These are phyloP conservation scores for Platorchestia sp. DNA, from an alignment of 1,140 invertebrate genomes.

Conservation along the genomic window DNA sequence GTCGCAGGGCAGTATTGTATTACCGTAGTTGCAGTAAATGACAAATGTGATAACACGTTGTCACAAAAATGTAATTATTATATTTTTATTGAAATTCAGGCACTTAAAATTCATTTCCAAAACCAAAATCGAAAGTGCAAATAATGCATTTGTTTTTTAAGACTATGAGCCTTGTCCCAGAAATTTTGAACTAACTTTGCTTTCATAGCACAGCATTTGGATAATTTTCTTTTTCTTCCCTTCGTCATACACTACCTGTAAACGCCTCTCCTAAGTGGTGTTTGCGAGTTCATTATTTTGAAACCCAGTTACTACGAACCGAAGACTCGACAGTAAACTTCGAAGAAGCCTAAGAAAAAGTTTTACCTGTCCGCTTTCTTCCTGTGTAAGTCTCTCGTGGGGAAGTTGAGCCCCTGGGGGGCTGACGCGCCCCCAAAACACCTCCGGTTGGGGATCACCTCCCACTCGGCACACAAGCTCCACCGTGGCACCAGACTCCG, in stretches of 20 bases:
- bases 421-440: conserved; percentile 90
- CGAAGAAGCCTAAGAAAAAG: background rate
- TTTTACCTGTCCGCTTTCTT: conserved; percentile 79
- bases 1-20: background rate
- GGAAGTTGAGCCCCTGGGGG: conserved; percentile 76
- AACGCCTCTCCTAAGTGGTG: background rate
- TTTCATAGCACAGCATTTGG: background rate
- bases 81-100: background rate
- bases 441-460: conserved; percentile 89
- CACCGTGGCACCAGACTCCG: conserved; percentile 83
- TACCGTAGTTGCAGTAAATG: background rate
- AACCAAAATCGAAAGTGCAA: background rate
- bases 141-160: background rate
- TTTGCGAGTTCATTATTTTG: background rate
- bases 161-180: background rate
- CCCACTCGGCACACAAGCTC: conserved; percentile 90
- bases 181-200: background rate
- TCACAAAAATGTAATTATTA: background rate
- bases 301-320: background rate
- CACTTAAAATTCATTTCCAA: background rate
- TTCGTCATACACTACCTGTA: background rate
- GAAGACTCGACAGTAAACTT: background rate
- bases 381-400: conserved; percentile 80
- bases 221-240: background rate
- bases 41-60: background rate